Conservation (phyloP, 2,797 vertebrate species). For the Fundulus diaphanus region DNA sequence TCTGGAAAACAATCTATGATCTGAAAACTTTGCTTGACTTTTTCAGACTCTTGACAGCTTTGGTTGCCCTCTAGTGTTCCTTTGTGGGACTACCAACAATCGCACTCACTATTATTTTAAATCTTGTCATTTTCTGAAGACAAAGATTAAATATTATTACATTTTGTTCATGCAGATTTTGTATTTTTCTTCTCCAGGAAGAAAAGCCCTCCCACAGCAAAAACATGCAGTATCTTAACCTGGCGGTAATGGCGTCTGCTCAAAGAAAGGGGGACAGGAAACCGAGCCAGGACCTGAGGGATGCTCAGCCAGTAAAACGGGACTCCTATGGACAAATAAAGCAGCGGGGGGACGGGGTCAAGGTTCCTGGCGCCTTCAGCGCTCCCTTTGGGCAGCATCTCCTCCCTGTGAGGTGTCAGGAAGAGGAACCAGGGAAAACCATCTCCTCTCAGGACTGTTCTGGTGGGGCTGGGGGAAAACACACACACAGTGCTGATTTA, state of each 20-base stretch:
- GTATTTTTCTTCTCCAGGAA: constrained; percentile 84
- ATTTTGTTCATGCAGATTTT: constrained; percentile 2
- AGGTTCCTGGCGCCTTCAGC: constrained; percentile 13
- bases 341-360: background rate
- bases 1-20: background rate
- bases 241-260: constrained; percentile 82
- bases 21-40: too few relatives aligned
- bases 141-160: background rate
- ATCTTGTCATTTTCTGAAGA: background rate
- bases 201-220: constrained; percentile 84
- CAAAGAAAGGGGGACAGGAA: constrained; percentile 29
- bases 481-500: background rate
- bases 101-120: background rate
- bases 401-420: constrained; percentile 75
- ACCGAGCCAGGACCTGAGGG: background rate
- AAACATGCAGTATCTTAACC: constrained; percentile 89
- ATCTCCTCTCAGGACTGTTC: background rate
- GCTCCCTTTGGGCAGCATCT: constrained; percentile 85
- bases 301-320: constrained; percentile 55
- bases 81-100: background rate
- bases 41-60: background rate
- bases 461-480: background rate
- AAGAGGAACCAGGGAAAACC: constrained; percentile 10
- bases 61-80: background rate
- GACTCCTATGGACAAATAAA: constrained; percentile 51